phyloP scores from a whole-genome alignment of 1,140 invertebrate species.

The Caenorhabditis briggsae region DNA sequence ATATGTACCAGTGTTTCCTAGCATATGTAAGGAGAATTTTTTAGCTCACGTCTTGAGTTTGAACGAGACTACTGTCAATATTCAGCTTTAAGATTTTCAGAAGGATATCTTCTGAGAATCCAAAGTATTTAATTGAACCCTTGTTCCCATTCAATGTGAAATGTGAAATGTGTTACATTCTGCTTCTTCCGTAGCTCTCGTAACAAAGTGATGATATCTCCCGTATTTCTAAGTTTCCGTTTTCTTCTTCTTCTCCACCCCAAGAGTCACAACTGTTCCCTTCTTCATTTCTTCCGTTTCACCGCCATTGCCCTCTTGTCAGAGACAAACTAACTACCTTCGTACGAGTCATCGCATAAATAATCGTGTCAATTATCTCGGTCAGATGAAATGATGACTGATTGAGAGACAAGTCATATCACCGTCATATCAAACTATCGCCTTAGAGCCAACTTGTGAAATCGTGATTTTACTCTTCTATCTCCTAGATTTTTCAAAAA shows the following conservation, averaged over 20 bases:
- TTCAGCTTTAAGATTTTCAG: background rate
- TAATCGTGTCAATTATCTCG: slow-evolving; percentile 54
- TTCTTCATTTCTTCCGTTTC: slow-evolving; percentile 35
- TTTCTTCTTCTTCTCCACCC: background rate
- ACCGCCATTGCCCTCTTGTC: slow-evolving; percentile 34
- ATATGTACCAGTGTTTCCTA: slow-evolving; percentile 14
- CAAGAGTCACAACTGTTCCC: slow-evolving; percentile 42
- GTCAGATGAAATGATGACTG: slow-evolving; percentile 43
- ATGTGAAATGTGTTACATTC: slow-evolving; percentile 50
- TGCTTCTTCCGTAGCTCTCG: slow-evolving; percentile 7
- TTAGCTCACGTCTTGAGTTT: too few relatives aligned
- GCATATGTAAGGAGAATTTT: too few relatives aligned
- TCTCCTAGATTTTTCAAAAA: background rate
- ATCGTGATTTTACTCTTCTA: background rate
- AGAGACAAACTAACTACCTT: background rate
- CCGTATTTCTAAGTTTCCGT: slow-evolving; percentile 1
- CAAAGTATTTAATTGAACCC: slow-evolving; percentile 10
- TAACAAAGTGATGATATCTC: slow-evolving; percentile 27
- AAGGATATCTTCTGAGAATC: background rate
- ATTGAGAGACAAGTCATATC: slow-evolving; percentile 52
- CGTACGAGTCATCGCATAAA: slow-evolving; percentile 23
- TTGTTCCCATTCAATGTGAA: slow-evolving; percentile 13
- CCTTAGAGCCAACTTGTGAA: background rate
- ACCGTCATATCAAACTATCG: slow-evolving; percentile 27
- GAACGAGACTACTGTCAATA: too few relatives aligned